phyloP scores from a whole-genome alignment of 2,797 vertebrate species.

The Xiphophorus birchmanni region DNA sequence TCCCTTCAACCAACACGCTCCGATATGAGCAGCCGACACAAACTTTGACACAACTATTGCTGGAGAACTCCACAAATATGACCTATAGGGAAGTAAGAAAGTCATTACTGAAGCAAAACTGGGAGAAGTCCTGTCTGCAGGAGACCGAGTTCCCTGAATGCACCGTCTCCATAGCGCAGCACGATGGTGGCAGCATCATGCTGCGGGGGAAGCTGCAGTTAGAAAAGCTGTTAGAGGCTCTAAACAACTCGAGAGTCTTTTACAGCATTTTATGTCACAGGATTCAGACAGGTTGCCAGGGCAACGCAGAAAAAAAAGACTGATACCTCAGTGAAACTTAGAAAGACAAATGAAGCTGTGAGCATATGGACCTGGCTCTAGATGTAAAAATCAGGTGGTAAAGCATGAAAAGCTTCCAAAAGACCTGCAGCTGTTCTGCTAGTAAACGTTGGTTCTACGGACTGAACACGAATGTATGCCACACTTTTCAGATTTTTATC shows the following conservation, averaged over 20 bases:
- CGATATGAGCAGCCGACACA: neutral
- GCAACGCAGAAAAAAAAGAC: neutral
- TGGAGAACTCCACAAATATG: neutral
- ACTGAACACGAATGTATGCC: neutral
- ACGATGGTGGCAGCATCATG: neutral
- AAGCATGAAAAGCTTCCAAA: neutral
- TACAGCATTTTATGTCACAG: too few species aligned
- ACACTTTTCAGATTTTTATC: neutral
- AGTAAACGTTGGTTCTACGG: neutral
- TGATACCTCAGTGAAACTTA: neutral
- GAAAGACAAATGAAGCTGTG: too few species aligned
- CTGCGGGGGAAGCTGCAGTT: too few species aligned
- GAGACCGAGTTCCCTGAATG: too few species aligned
- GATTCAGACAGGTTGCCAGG: neutral
- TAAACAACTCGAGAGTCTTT: too few species aligned
- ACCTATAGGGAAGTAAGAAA: neutral
- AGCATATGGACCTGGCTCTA: neutral
- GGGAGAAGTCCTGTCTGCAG: neutral
- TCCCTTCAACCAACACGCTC: too few species aligned
- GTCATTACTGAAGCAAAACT: neutral
- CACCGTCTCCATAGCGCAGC: neutral
- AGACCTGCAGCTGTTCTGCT: neutral
- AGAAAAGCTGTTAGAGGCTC: too few species aligned
- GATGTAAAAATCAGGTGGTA: too few species aligned
- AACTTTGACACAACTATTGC: neutral